These are phyloP conservation scores for Acinonyx jubatus DNA, from an alignment of 2,113 vertebrate species.

Conservation along the genomic window DNA sequence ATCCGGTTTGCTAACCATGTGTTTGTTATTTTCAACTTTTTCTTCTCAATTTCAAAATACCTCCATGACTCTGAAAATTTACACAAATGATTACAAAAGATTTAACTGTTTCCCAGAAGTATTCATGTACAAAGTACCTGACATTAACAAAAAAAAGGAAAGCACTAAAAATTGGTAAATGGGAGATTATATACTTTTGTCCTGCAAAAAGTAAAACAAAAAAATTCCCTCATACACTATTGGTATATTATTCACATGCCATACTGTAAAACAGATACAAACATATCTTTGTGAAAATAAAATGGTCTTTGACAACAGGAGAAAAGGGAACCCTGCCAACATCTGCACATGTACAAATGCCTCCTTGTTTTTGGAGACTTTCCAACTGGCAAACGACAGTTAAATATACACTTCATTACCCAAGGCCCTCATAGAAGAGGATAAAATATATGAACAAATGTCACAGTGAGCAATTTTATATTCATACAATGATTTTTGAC, in stretches of 20 bases:
- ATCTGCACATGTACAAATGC: constrained; percentile 84
- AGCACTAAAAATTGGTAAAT: constrained; percentile 7
- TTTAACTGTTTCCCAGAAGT: constrained; percentile 24
- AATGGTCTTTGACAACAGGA: constrained; percentile 84
- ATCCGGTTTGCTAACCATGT: neutral
- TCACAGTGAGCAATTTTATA: constrained; percentile 74
- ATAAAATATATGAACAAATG: constrained; percentile 78
- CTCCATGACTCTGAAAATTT: constrained; percentile 18
- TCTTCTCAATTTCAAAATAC: constrained; percentile 7
- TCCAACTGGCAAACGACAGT: constrained; percentile 80
- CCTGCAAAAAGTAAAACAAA: constrained; percentile 53
- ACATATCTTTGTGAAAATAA: constrained; percentile 79
- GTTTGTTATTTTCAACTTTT: neutral
- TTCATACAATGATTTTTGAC: constrained; percentile 49
- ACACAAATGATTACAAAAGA: constrained; percentile 37
- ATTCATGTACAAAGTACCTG: neutral
- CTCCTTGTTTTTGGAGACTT: constrained; percentile 78
- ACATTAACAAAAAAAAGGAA: constrained; percentile 5
- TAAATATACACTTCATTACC: constrained; percentile 82
- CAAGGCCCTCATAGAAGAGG: constrained; percentile 61
- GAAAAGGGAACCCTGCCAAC: constrained; percentile 81
- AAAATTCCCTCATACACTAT: constrained; percentile 3
- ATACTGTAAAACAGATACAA: constrained; percentile 73
- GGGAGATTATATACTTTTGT: constrained; percentile 14
- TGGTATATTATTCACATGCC: constrained; percentile 54